phyloP scores from a whole-genome alignment of 2,797 vertebrate genomes.

The Austrolebias charrua region DNA sequence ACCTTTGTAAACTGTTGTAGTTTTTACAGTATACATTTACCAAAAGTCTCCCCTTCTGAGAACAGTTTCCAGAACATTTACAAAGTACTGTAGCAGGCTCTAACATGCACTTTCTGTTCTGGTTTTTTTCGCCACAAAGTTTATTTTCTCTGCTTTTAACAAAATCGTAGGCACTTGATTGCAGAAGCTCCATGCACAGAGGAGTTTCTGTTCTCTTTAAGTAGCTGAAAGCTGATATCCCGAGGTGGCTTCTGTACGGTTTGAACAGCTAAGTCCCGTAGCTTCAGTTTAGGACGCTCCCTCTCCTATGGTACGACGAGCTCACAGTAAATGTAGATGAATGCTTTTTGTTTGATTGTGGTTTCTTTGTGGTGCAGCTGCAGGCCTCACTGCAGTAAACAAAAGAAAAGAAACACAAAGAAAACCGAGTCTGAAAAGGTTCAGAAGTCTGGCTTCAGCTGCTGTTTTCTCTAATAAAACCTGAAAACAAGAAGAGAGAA shows the following conservation, averaged over 20 bases:
- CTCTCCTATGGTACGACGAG: slow-evolving; percentile 55
- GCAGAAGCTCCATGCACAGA: slow-evolving; percentile 2
- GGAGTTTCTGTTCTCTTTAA: slow-evolving; percentile 17
- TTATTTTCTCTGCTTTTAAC: slow-evolving; percentile 14
- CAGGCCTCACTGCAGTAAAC: slow-evolving; percentile 53
- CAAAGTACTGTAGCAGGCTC: no score
- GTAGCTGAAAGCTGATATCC: slow-evolving; percentile 2
- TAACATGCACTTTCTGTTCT: no score
- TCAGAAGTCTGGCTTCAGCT: slow-evolving; percentile 47
- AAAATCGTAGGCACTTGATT: slow-evolving; percentile 15
- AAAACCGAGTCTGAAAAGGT: slow-evolving; percentile 49
- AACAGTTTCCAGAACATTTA: no score
- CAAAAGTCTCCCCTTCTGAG: no score
- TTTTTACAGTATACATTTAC: no score
- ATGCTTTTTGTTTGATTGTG: slow-evolving; percentile 25
- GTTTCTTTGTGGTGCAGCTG: slow-evolving; percentile 67
- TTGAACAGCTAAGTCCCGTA: slow-evolving; percentile 12
- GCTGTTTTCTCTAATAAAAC: slow-evolving; percentile 38
- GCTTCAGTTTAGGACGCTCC: slow-evolving; percentile 22
- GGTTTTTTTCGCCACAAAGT: slow-evolving; percentile 1
- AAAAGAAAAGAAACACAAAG: slow-evolving; percentile 55
- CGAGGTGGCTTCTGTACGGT: slow-evolving; percentile 4
- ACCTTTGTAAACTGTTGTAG: no score
- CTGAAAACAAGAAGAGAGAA: slow-evolving; percentile 14
- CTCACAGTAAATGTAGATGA: slow-evolving; percentile 48